These are phyloP conservation scores for Parnassius smintheus DNA, from an alignment of 2,888 invertebrate species.

Conservation along the genomic window DNA sequence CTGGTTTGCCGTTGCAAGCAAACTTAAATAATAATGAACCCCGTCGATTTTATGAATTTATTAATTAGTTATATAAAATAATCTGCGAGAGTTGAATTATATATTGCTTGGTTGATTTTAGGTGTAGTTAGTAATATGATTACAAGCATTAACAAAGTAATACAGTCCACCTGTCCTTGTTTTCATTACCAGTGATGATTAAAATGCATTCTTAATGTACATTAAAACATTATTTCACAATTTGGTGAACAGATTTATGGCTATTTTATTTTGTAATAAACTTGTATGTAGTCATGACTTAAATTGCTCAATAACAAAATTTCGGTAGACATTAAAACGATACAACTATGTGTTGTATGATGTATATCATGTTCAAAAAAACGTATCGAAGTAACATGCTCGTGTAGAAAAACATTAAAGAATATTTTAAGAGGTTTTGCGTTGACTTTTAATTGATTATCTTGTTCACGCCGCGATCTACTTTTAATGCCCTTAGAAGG, in stretches of 20 bases:
- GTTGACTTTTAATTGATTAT: slow-evolving; percentile 46
- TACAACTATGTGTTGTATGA: slow-evolving; percentile 14
- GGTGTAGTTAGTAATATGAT: too few species aligned
- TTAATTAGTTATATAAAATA: too few species aligned
- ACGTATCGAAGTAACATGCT: slow-evolving; percentile 31
- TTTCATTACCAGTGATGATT: not conserved
- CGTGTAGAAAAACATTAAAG: slow-evolving; percentile 37
- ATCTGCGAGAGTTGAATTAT: too few species aligned
- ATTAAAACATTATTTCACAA: not conserved
- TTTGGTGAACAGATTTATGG: not conserved
- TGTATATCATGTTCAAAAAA: slow-evolving; percentile 28
- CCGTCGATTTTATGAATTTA: too few species aligned
- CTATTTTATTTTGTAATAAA: slow-evolving; percentile 21
- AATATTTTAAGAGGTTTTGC: slow-evolving; percentile 26
- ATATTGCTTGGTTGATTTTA: too few species aligned
- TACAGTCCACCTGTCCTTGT: not conserved
- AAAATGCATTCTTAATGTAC: not conserved
- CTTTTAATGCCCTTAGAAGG: slow-evolving; percentile 14
- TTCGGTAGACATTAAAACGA: slow-evolving; percentile 3
- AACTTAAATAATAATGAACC: too few species aligned
- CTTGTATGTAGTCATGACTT: slow-evolving; percentile 11
- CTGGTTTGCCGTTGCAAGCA: too few species aligned
- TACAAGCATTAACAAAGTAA: too few species aligned
- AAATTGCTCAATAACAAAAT: slow-evolving; percentile 19
- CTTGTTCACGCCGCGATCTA: slow-evolving; percentile 43